Percentiles rank a stretch among this genome's conserved stretches.
phyloP scores from a whole-genome alignment of 2,797 vertebrate genomes.

The Philypnodon macrostomus region DNA sequence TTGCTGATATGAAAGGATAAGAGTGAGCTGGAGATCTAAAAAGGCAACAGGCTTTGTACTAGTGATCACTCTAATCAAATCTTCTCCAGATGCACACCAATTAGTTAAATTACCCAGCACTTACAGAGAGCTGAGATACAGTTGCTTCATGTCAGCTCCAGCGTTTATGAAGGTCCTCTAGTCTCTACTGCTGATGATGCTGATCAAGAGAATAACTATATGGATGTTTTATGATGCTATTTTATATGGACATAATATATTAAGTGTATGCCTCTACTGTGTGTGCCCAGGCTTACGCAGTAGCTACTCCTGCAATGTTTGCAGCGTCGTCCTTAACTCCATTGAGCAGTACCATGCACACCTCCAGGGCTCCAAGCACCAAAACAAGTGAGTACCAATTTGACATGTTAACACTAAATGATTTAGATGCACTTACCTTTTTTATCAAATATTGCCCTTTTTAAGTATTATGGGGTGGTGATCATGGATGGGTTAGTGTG shows the following conservation, averaged over 20 bases:
- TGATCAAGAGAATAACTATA: constrained; percentile 5
- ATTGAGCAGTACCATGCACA: constrained; percentile 87
- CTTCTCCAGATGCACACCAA: constrained; percentile 50
- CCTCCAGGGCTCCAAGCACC: constrained; percentile 86
- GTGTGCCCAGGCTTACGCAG: constrained; percentile 76
- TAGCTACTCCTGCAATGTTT: constrained; percentile 83
- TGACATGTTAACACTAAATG: too few species aligned
- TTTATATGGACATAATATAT: constrained; percentile 8
- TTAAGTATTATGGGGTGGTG: too few species aligned
- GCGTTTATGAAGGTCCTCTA: constrained; percentile 29
- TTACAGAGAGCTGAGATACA: constrained; percentile 39
- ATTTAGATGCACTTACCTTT: too few species aligned
- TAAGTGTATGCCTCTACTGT: constrained; percentile 30
- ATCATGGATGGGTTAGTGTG: too few species aligned
- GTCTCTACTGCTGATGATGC: constrained; percentile 11
- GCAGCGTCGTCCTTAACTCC: constrained; percentile 84
- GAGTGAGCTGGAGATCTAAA: constrained; percentile 48
- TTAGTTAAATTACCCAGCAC: constrained; percentile 53
- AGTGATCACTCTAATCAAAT: constrained; percentile 56
- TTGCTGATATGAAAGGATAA: constrained; percentile 14
- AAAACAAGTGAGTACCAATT: constrained; percentile 82
- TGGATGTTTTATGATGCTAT: constrained; percentile 7
- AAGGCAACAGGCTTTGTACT: constrained; percentile 50
- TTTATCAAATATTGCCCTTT: too few species aligned
- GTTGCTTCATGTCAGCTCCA: too few species aligned